Conservation (phyloP, 2,888 invertebrate genomes). For the Cepaea hortensis region DNA sequence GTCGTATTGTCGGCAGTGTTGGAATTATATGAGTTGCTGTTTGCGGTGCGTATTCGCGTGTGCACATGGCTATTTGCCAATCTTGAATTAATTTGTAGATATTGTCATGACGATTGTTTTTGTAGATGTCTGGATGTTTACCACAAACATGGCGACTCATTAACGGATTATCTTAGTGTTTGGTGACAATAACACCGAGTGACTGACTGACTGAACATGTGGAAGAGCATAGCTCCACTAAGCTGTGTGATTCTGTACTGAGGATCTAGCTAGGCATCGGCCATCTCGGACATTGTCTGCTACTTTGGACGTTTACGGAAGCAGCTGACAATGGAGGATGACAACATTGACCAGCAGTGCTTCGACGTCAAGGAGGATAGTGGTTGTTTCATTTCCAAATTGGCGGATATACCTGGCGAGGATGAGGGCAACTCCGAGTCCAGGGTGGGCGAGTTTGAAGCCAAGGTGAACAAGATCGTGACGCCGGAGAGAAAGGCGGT, state of each 20-base stretch:
- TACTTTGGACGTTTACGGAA: neutral
- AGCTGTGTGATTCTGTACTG: neutral
- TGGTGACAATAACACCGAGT: neutral
- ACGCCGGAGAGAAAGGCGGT: neutral
- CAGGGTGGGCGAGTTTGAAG: constrained; percentile 18
- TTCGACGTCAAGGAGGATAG: constrained; percentile 44
- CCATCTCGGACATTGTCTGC: neutral
- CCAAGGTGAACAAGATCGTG: neutral
- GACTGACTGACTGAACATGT: neutral
- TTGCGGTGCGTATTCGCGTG: no score
- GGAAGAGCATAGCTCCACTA: neutral
- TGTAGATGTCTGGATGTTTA: no score
- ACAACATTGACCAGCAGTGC: constrained; percentile 29
- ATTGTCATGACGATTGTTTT: no score
- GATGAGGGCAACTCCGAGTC: constrained; percentile 9
- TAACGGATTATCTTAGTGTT: no score
- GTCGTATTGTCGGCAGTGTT: no score
- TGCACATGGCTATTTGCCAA: no score
- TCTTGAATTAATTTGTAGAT: no score
- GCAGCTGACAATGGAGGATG: constrained; percentile 8
- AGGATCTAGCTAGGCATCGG: neutral
- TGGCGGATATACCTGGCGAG: constrained; percentile 17
- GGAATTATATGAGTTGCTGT: no score
- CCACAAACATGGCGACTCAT: no score
- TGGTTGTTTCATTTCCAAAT: constrained; percentile 43